These are phyloP conservation scores for Ceryle rudis DNA, from an alignment of 2,797 vertebrate genomes.

Conservation along the genomic window DNA sequence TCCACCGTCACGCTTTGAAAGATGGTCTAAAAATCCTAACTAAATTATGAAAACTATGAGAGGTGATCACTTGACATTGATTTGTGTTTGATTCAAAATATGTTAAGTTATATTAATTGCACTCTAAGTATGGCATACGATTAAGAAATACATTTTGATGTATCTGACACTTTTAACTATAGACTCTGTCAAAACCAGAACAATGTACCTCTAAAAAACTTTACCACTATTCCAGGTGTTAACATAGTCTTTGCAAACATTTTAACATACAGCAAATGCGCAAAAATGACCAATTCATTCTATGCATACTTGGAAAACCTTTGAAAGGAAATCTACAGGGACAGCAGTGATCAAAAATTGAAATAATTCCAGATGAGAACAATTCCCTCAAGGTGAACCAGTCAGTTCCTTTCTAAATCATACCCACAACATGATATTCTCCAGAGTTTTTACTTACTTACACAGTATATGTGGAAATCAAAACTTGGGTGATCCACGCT, in stretches of 20 bases:
- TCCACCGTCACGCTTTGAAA: neutral
- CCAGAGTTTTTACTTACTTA: neutral
- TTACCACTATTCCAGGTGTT: neutral
- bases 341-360: neutral
- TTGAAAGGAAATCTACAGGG: neutral
- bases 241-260: neutral
- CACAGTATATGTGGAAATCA: neutral
- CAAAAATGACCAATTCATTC: neutral
- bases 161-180: neutral
- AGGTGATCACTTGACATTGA: neutral
- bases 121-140: neutral
- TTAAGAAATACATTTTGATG: neutral
- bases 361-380: neutral
- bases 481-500: neutral
- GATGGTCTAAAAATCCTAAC: accelerated
- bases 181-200: neutral
- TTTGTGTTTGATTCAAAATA: neutral
- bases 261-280: neutral
- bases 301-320: neutral
- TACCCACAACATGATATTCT: neutral
- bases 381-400: neutral
- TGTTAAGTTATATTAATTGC: neutral
- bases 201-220: neutral
- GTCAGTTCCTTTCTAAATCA: neutral
- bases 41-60: neutral